phyloP scores from a whole-genome alignment of 2,113 vertebrate genomes.

The Mastomys natalensis region DNA sequence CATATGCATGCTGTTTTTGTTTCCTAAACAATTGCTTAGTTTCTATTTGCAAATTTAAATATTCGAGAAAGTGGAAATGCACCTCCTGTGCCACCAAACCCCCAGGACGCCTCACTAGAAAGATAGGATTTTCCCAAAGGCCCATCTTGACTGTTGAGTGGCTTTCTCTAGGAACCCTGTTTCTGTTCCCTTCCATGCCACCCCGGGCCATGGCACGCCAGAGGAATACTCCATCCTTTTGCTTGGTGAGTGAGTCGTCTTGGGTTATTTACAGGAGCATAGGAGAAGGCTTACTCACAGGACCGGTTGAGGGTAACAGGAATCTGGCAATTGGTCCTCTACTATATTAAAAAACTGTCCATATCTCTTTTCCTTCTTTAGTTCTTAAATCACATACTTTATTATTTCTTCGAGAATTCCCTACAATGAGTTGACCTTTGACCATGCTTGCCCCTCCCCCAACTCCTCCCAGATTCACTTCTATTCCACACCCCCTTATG shows the following conservation, averaged over 20 bases:
- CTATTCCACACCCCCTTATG: neutral
- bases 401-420: neutral
- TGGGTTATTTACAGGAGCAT: neutral
- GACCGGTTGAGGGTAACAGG: neutral
- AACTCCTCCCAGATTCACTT: neutral
- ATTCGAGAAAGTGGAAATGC: neutral
- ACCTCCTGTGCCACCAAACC: neutral
- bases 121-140: neutral
- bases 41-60: neutral
- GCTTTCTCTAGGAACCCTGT: neutral
- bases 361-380: neutral
- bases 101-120: neutral
- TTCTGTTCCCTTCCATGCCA: neutral
- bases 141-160: neutral
- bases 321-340: neutral
- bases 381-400: neutral
- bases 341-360: neutral
- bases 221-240: no score
- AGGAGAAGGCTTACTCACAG: neutral
- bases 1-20: neutral
- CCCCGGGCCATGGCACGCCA: neutral
- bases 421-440: neutral
- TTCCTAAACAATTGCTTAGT: neutral
- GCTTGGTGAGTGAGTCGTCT: no score
- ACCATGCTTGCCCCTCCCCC: neutral